Conservation (phyloP, 2,888 invertebrate genomes). For the Ptychoptera contaminata region DNA sequence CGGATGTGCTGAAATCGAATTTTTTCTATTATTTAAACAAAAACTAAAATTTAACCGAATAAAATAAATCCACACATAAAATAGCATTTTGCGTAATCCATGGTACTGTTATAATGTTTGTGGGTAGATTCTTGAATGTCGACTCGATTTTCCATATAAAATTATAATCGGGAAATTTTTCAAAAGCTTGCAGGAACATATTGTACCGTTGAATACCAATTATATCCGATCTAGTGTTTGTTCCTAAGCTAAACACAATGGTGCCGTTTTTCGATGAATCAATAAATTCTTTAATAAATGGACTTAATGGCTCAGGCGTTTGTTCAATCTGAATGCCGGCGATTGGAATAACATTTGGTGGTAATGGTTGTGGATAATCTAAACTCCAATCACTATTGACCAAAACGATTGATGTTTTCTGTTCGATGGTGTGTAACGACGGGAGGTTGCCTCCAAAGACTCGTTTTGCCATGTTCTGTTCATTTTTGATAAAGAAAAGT, state of each 20-base stretch:
- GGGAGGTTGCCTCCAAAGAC: neutral
- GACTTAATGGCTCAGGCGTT: neutral
- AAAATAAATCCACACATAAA: neutral
- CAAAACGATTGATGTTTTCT: conserved; percentile 3
- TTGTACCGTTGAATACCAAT: conserved; percentile 1
- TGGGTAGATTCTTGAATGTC: conserved; percentile 5
- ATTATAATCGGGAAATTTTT: conserved; percentile 4
- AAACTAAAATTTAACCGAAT: neutral
- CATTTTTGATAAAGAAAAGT: conserved; percentile 5
- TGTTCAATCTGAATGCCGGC: conserved; percentile 2
- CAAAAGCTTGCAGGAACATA: conserved; percentile 6
- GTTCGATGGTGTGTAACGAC: conserved; percentile 1
- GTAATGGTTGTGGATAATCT: conserved; percentile 3
- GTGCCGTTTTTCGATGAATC: conserved; percentile 2
- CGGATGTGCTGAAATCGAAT: neutral
- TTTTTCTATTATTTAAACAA: neutral
- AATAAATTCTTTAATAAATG: neutral
- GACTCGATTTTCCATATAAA: conserved; percentile 7
- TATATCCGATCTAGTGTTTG: neutral
- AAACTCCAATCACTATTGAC: conserved; percentile 6
- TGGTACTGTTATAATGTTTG: conserved; percentile 6
- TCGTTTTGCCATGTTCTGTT: conserved; percentile 1
- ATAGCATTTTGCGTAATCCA: conserved; percentile 7
- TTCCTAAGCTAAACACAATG: conserved; percentile 4
- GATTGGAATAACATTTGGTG: conserved; percentile 4